Base-by-base conservation (phyloP, 2,888 invertebrate genomes). In the Gisinianus flammeolus region DNA sequence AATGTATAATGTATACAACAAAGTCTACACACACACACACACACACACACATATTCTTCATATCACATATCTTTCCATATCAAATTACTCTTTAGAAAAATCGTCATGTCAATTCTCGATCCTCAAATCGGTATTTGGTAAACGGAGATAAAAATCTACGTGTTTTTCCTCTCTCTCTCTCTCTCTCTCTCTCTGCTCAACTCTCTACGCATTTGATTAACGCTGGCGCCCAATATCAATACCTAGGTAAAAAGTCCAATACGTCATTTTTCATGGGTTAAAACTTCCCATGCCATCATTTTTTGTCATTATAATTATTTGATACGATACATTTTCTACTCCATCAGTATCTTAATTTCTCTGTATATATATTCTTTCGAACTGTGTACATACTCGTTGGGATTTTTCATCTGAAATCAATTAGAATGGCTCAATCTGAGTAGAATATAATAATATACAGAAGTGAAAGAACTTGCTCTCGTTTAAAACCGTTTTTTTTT, bases 121-220 rank as follows among this genome's bases (percentile, higher is more conserved):
- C 19, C 44, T 44, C 44, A 44, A 44, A 44, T 58, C 2, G 58
- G 58, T 58, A 58, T 58, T 58, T 58, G 58, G 58, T 58, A 58
- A 58, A 58, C 22, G 58, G 22, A 58, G 58, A 58, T 58, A 58
- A 58, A 58, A 58, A 10, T 16, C 16, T 44, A 44, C 8, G 16
- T 44, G 16, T 44, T 6, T 44, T 44, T 44, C n/a, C n/a, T 44
- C 44, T 44, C 44, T 44, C 3, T 44, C 19, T 44, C 2, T 44
- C 2, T 6, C 3, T 44, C 2, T 35, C 44, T 44, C 8, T 44
- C 19, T 44, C 6, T 44, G 44, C 12, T 19, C 44, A 44, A 16
- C 44, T 44, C 44, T 19, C 19, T 19, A 44, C 44, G 12, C 44
- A 2, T 44, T 44, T 44, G 12, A 6, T 44, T 44, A 44, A 16